Evolutionary conservation across 1,140 invertebrate species (phyloP).

Genomic region (Panagrolaimus sp.): DNA sequence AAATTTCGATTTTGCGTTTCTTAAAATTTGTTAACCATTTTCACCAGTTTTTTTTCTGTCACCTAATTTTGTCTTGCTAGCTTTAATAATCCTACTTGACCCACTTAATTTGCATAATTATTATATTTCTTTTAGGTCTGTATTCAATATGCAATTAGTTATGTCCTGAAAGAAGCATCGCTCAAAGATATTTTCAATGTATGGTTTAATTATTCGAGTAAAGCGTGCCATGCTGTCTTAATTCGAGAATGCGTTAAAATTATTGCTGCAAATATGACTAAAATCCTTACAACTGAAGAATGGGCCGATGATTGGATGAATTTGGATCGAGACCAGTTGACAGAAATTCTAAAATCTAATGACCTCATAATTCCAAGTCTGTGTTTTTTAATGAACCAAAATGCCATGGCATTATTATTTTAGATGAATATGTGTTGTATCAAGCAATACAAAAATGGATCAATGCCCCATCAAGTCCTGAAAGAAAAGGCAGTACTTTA

Average conservation of each 20-base stretch:
- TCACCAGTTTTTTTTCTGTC: too few species aligned
- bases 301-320: constrained; percentile 61
- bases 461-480: constrained; percentile 46
- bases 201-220: constrained; percentile 62
- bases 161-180: constrained; percentile 60
- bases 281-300: constrained; percentile 58
- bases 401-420: constrained; percentile 46
- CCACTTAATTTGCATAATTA: not conserved
- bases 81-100: not conserved
- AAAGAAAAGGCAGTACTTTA: constrained; percentile 51
- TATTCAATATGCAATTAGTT: constrained; percentile 59
- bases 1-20: too few species aligned
- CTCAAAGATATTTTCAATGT: constrained; percentile 61
- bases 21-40: too few species aligned
- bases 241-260: constrained; percentile 53
- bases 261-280: constrained; percentile 59
- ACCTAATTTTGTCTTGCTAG: too few species aligned
- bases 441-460: constrained; percentile 41
- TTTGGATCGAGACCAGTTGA: constrained; percentile 60
- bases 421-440: constrained; percentile 50
- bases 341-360: constrained; percentile 60
- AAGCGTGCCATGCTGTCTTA: constrained; percentile 53
- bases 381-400: constrained; percentile 55
- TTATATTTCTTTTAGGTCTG: constrained; percentile 48
- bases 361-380: constrained; percentile 55